Conservation (phyloP, 2,113 vertebrate species). For the Pongo pygmaeus region DNA sequence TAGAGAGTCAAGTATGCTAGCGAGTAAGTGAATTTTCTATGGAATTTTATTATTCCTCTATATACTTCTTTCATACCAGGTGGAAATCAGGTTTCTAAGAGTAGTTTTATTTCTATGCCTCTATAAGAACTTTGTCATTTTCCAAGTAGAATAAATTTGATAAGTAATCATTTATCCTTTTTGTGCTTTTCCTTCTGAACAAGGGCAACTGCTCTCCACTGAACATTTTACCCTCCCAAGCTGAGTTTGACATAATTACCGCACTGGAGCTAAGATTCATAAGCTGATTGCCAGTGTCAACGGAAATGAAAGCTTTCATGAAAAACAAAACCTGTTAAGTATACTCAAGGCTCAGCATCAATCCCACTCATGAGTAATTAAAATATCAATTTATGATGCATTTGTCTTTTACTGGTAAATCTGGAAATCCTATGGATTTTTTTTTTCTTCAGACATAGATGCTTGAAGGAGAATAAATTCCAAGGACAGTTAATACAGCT, state of each 20-base stretch:
- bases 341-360: constrained; percentile 75
- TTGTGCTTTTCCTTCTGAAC: constrained; percentile 62
- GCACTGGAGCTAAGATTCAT: constrained; percentile 72
- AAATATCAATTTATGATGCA: constrained; percentile 79
- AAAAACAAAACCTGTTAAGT: constrained; percentile 80
- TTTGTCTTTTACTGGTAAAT: constrained; percentile 84
- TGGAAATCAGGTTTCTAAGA: constrained; percentile 57
- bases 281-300: constrained; percentile 82
- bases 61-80: constrained; percentile 39
- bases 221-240: constrained; percentile 79
- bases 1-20: constrained; percentile 64
- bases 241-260: constrained; percentile 78
- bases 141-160: constrained; percentile 40
- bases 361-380: constrained; percentile 78
- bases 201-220: constrained; percentile 85
- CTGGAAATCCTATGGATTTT: constrained; percentile 76
- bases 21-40: constrained; percentile 27
- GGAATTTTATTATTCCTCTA: background rate
- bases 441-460: constrained; percentile 60
- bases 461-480: constrained; percentile 66
- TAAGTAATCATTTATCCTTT: constrained; percentile 65
- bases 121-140: constrained; percentile 45
- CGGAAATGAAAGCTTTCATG: constrained; percentile 77
- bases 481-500: constrained; percentile 30
- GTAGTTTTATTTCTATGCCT: constrained; percentile 50